Base-by-base conservation (phyloP, 2,113 vertebrate species). In the Edolisoma coerulescens region DNA sequence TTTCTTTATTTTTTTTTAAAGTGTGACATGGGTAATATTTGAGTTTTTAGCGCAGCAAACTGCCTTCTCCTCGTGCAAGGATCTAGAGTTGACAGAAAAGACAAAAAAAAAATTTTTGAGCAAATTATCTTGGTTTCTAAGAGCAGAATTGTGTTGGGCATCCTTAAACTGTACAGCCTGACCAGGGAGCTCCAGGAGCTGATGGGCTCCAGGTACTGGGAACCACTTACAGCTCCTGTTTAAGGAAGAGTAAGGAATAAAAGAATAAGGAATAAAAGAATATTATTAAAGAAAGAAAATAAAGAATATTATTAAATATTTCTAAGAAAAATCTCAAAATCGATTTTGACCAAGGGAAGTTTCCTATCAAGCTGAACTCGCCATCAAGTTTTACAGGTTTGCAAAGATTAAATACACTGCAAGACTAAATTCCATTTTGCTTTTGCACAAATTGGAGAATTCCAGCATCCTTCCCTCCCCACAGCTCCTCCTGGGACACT, bases 401-500 rank as follows among this genome's bases (percentile, higher is more conserved):
- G 15, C 49, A 41, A 44, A 69, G 54, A 13, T 30, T 27, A 22
- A 50, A 39, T 4, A 8, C 6, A 5, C 33, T 21, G 9, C 1
- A 35, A n/a, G 20, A 53, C 45, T 10, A 61, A 64, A 74, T 47
- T 9, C 37, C 2, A 2, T 14, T 45, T 32, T 9, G 10, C 11
- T n/a, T 54, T 64, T 4, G 3, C 16, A 39, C 0, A 0, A 4
- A 33, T 23, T 24, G 42, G 71, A 18, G 33, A 73, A 44, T 2
- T 2, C 26, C 82, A 52, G 37, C 33, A 26, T 16, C 6, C 6
- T 35, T 27, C 41, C 37, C 44, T 76, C 37, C 50, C 27, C 5
- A 0, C 3, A 6, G 12, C 26, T 21, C 30, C 42, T 10, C 33
- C 67, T 49, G 45, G 24, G 50, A 68, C 0, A 30, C 59, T 5